Base-by-base conservation (phyloP, 1,140 invertebrate species). In the Drosophila lacteicornis region DNA sequence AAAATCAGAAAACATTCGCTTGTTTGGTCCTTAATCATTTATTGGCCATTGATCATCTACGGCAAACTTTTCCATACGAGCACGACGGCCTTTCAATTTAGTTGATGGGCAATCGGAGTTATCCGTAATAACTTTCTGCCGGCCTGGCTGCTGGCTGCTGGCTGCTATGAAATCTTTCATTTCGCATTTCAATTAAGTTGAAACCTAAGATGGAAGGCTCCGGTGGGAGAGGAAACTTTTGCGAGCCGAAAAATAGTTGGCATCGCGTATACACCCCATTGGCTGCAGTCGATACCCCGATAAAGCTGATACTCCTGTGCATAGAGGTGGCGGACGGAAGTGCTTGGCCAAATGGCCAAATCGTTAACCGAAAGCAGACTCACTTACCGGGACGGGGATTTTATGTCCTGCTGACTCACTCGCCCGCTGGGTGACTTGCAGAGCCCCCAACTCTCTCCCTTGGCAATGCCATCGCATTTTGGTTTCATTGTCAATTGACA, bases 401-500 rank as follows among this genome's bases (percentile, higher is more conserved):
- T 79, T 79, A 79, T 71, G 58, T 78, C 76, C 36, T 78, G 76
- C 76, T 79, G 58, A 53, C 58, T 79, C 58, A 70, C 76, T 17
- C 17, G 42, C 57, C 45, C 36, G 47, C 38, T 43, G 71, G 68
- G 73, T 77, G 73, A 77, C 73, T 75, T 63, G 51, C 47, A 46
- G 51, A 65, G 22, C 19, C 15, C 30, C 33, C 43, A 6, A 12
- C 60, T 40, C 0, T 40, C 0, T 11, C 12, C 50, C 25, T 0
- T 11, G 15, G 38, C 40, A 45, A 40, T 51, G 38, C 75, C 60
- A 62, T 79, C 58, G 43, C 58, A 68, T 80, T 75, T 80, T 62
- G 78, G 76, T 75, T 80, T 80, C 78, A 80, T 80, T 80, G 76
- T 80, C 78, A 80, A 80, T 80, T 80, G 78, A 80, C 78, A 80